Percentiles rank a stretch among this genome's conserved stretches.
Evolutionary conservation across 2,113 vertebrate species (phyloP).

Genomic region (Corynorhinus townsendii): DNA sequence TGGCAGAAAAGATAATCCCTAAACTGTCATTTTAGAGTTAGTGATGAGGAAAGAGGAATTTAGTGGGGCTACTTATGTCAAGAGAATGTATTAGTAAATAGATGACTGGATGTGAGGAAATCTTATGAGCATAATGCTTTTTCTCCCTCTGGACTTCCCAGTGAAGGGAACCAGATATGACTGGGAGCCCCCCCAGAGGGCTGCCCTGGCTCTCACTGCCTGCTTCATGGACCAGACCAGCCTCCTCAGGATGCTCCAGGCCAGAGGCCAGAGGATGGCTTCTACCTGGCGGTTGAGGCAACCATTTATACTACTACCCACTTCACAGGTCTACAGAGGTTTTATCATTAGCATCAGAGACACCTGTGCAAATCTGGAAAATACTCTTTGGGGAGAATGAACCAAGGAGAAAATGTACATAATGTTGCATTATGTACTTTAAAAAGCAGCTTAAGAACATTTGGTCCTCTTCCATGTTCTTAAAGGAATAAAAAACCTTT

Average conservation of each 20-base stretch:
- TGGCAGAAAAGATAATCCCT: conserved; percentile 63
- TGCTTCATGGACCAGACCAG: background rate
- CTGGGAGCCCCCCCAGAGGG: background rate
- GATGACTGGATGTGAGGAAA: conserved; percentile 47
- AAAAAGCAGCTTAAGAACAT: conserved; percentile 33
- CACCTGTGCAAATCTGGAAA: conserved; percentile 39
- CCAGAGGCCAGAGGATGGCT: background rate
- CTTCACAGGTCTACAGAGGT: background rate
- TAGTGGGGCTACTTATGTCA: conserved; percentile 56
- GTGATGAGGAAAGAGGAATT: conserved; percentile 69
- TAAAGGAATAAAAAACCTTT: background rate
- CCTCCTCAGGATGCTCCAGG: background rate
- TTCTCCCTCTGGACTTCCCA: background rate
- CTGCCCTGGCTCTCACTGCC: background rate
- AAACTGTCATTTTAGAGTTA: conserved; percentile 65
- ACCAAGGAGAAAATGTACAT: background rate
- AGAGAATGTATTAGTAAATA: conserved; percentile 59
- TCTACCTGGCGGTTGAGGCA: background rate
- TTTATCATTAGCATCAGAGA: conserved; percentile 43
- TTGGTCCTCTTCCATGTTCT: conserved; percentile 11
- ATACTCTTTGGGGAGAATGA: background rate
- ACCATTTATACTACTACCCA: background rate
- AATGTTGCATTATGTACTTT: background rate
- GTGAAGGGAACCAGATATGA: conserved; percentile 40
- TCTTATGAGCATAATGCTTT: background rate